Conservation (phyloP, 2,888 invertebrate genomes). For the Macropis europaea region DNA sequence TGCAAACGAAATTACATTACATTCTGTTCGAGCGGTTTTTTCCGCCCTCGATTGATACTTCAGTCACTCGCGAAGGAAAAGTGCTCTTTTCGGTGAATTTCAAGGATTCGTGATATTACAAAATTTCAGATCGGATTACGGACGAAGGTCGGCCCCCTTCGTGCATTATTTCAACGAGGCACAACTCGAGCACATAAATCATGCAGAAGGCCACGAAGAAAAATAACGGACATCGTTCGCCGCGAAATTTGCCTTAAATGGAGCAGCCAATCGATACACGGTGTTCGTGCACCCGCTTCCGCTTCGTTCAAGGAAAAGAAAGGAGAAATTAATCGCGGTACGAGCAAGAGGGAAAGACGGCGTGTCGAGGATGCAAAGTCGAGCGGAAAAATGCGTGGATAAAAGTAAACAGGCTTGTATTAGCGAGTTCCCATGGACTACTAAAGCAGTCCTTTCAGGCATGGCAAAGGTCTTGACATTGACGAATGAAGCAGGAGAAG, state of each 20-base stretch:
- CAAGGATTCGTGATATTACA: not conserved
- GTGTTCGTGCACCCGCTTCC: conserved; percentile 9
- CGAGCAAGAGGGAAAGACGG: not conserved
- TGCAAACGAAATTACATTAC: too few species aligned
- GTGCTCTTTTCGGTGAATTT: not conserved
- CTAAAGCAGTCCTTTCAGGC: conserved; percentile 44
- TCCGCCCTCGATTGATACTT: not conserved
- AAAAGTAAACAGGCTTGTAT: conserved; percentile 57
- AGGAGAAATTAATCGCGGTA: conserved; percentile 26
- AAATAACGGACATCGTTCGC: conserved; percentile 24
- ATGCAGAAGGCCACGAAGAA: conserved; percentile 30
- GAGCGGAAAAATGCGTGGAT: conserved; percentile 52
- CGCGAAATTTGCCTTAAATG: conserved; percentile 38
- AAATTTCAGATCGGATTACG: conserved; percentile 15
- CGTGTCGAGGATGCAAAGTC: conserved; percentile 34
- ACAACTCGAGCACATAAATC: conserved; percentile 35
- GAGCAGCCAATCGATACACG: conserved; percentile 43
- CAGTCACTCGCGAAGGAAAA: not conserved
- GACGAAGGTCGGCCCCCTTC: conserved; percentile 13
- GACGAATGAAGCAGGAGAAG: conserved; percentile 75
- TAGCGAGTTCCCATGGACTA: conserved; percentile 44
- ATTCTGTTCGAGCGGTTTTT: too few species aligned
- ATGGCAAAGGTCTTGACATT: conserved; percentile 66
- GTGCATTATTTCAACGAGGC: not conserved
- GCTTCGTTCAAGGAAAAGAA: conserved; percentile 11